phyloP scores from a whole-genome alignment of 1,140 invertebrate genomes.

The Aphidius ervi region DNA sequence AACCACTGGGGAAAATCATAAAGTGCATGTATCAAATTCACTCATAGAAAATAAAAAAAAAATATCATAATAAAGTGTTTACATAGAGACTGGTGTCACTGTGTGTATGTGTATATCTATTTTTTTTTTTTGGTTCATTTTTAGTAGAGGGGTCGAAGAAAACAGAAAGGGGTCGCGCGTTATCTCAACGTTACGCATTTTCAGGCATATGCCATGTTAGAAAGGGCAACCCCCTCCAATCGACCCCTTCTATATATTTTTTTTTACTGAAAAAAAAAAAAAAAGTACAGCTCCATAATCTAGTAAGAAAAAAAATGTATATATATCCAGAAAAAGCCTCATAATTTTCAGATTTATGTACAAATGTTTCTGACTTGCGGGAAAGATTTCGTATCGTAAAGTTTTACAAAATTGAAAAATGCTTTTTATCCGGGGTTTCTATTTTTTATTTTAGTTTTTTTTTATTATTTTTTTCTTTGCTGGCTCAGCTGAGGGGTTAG shows the following conservation, averaged over 20 bases:
- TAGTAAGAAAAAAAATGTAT: conserved; percentile 14
- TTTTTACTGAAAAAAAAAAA: too few relatives aligned
- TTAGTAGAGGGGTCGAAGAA: conserved; percentile 21
- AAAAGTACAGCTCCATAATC: conserved; percentile 14
- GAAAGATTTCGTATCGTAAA: conserved; percentile 47
- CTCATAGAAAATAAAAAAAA: conserved; percentile 19
- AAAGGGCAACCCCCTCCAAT: conserved; percentile 21
- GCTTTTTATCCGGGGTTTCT: conserved; percentile 28
- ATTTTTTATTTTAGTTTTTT: neutral
- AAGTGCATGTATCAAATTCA: conserved; percentile 8
- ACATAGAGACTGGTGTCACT: too few relatives aligned
- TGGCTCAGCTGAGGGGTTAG: too few relatives aligned
- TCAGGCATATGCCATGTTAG: conserved; percentile 44
- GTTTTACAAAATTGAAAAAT: conserved; percentile 51
- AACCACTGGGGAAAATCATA: neutral
- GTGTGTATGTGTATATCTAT: too few relatives aligned
- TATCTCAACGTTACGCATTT: conserved; percentile 50
- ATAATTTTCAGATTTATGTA: conserved; percentile 54
- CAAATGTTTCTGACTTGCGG: conserved; percentile 45
- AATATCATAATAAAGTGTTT: too few relatives aligned
- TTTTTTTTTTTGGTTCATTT: too few relatives aligned
- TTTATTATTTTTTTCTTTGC: too few relatives aligned
- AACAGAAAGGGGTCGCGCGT: conserved; percentile 28
- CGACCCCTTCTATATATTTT: neutral
- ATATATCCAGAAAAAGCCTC: conserved; percentile 22